Evolutionary conservation across 2,113 vertebrate genomes (phyloP).

Genomic region (Oxyura jamaicensis): DNA sequence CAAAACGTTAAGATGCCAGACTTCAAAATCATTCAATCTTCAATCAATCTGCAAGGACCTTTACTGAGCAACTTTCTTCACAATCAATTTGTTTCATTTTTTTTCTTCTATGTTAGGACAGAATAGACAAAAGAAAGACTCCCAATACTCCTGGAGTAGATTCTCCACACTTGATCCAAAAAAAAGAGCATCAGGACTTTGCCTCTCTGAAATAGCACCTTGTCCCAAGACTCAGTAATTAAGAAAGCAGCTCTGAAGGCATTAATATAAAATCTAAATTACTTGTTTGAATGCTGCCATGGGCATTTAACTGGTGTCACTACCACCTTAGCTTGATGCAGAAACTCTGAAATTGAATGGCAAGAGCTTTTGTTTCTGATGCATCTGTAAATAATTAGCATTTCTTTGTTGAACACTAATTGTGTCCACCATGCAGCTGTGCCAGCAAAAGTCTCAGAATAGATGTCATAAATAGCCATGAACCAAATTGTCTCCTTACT

Average conservation of each 20-base stretch:
- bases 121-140: background rate
- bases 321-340: slow-evolving; percentile 40
- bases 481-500: slow-evolving; percentile 5
- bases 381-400: slow-evolving; percentile 77
- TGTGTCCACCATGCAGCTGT: slow-evolving; percentile 76
- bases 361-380: slow-evolving; percentile 68
- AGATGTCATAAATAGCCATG: background rate
- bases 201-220: background rate
- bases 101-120: background rate
- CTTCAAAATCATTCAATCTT: background rate
- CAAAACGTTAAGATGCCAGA: background rate
- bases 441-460: slow-evolving; percentile 61
- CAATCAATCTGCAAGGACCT: background rate
- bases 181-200: background rate
- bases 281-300: background rate
- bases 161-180: background rate
- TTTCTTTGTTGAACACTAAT: slow-evolving; percentile 77
- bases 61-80: fast-evolving
- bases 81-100: background rate
- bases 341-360: slow-evolving; percentile 66
- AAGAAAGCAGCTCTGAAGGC: background rate
- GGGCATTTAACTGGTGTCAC: slow-evolving; percentile 5
- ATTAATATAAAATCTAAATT: background rate
- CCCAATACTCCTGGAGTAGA: background rate
- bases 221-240: background rate